Conservation (phyloP, 1,140 invertebrate genomes). For the Philotrypesis tridentata region DNA sequence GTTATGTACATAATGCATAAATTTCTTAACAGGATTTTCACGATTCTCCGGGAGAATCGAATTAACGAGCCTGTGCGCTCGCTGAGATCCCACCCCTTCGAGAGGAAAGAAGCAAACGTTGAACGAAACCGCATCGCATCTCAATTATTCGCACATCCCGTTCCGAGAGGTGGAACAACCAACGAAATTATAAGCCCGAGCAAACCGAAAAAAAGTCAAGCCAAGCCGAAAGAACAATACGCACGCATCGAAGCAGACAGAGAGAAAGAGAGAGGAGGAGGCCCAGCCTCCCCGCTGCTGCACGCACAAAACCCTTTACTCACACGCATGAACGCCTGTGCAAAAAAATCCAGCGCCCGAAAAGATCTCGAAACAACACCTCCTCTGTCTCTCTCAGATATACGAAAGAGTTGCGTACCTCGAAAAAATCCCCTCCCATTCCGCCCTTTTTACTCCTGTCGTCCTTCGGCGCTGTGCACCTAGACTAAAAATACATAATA, state of each 20-base stretch:
- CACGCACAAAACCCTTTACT: not conserved
- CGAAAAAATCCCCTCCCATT: conserved; percentile 8
- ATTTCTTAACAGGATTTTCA: too few species aligned
- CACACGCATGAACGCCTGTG: conserved; percentile 7
- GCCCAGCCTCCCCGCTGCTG: not conserved
- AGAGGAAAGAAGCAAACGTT: not conserved
- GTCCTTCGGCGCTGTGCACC: not conserved
- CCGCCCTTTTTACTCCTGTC: not conserved
- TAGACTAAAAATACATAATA: conserved; percentile 49
- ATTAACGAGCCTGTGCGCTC: not conserved
- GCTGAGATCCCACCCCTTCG: too few species aligned
- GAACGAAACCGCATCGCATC: not conserved
- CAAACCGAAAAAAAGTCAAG: not conserved
- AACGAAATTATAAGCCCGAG: not conserved
- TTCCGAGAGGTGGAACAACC: not conserved
- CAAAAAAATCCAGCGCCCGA: conserved; percentile 1
- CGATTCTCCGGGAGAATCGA: too few species aligned
- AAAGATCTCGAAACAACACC: conserved; percentile 47
- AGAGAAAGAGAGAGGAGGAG: not conserved
- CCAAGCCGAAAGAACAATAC: not conserved
- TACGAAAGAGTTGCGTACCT: not conserved
- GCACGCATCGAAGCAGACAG: not conserved
- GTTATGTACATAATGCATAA: too few species aligned
- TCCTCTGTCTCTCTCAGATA: not conserved
- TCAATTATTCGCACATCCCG: not conserved